phyloP scores from a whole-genome alignment of 2,797 vertebrate species.

The Clamator glandarius region DNA sequence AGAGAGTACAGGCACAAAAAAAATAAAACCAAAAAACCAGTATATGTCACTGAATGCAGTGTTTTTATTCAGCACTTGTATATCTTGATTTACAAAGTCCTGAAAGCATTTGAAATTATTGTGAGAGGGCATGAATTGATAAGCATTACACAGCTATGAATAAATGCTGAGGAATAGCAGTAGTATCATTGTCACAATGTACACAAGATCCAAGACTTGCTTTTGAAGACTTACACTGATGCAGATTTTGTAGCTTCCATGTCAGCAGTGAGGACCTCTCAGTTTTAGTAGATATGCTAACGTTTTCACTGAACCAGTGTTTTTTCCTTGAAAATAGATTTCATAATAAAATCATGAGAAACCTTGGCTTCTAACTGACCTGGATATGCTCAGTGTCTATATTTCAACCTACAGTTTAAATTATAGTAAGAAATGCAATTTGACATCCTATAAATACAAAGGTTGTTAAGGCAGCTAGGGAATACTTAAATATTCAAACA shows the following conservation, averaged over 20 bases:
- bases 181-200: background rate
- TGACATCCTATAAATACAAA: background rate
- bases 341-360: background rate
- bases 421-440: background rate
- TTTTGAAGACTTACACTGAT: background rate
- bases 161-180: background rate
- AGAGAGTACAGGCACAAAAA: background rate
- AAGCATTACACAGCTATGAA: background rate
- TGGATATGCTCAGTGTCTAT: background rate
- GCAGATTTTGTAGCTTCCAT: background rate
- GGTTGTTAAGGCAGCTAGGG: background rate
- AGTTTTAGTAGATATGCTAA: background rate
- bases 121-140: background rate
- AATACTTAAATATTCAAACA: background rate
- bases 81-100: background rate
- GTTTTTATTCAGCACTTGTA: background rate
- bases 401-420: background rate
- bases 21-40: too few species aligned
- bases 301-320: background rate
- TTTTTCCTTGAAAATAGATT: background rate
- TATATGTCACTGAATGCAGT: background rate
- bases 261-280: rapidly evolving
- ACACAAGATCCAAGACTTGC: background rate
- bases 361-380: background rate
- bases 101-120: background rate